phyloP scores from a whole-genome alignment of 2,888 invertebrate genomes.

The Zele albiditarsus region DNA sequence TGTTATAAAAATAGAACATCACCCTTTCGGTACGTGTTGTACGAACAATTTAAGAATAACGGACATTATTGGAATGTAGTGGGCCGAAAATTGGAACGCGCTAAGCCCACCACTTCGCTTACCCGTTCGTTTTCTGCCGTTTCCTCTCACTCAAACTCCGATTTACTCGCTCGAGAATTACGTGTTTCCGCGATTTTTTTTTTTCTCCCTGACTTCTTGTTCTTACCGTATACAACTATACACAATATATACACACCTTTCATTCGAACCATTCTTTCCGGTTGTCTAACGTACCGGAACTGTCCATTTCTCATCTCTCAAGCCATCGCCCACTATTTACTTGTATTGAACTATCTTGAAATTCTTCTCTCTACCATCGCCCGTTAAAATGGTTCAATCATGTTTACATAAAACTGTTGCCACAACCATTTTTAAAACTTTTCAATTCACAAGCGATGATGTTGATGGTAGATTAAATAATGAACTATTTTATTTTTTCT shows the following conservation, averaged over 20 bases:
- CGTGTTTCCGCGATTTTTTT: constrained; percentile 7
- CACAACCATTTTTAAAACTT: not conserved
- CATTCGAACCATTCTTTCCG: not conserved
- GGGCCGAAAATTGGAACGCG: constrained; percentile 66
- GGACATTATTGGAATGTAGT: constrained; percentile 69
- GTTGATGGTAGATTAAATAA: constrained; percentile 10
- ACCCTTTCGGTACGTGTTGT: constrained; percentile 58
- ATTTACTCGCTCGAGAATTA: constrained; percentile 31
- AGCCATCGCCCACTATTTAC: constrained; percentile 4
- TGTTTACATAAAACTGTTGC: constrained; percentile 7
- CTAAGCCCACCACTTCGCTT: constrained; percentile 52
- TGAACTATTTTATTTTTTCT: not conserved
- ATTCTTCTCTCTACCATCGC: not conserved
- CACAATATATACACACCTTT: not conserved
- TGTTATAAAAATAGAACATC: constrained; percentile 62
- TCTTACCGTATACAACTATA: constrained; percentile 15
- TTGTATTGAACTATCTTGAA: constrained; percentile 11
- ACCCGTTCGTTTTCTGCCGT: constrained; percentile 34
- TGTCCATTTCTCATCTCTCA: not conserved
- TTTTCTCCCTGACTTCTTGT: constrained; percentile 36
- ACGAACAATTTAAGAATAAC: constrained; percentile 65
- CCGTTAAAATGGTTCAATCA: not conserved
- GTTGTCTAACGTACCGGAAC: constrained; percentile 3
- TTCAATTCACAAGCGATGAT: not conserved
- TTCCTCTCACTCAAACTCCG: constrained; percentile 36